Evolutionary conservation across 2,888 invertebrate species (phyloP), one percentile per base, ranked within the genome.

Genomic region (Ctenicera cuprea): DNA sequence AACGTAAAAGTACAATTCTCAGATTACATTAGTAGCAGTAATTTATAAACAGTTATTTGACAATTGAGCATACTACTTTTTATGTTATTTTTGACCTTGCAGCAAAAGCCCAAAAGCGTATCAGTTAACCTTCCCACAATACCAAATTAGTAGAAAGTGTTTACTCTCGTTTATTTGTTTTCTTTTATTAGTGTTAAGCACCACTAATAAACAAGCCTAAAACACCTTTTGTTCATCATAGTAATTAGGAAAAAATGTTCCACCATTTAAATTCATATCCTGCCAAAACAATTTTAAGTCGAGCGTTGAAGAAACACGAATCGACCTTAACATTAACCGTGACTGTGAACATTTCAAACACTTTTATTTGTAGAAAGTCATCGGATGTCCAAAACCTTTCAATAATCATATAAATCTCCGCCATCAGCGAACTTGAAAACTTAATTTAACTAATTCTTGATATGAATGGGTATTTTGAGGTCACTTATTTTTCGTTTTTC

Each of bases 321-420:
- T 38, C 18, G 38, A 59, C 59, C 59, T 59, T 59, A 59, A 59
- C 59, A 59, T 59, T 59, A 59, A 59, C 59, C 59, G 9, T 59
- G 59, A 59, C 59, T 54, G 54, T 54, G 54, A 54, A 54, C 4
- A 22, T 14, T 52, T 52, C 26, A 18, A 43, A 48, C 16, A 18
- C 3, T 30, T 54, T 54, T 54, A 54, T 54, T 30, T 54, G 54
- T 54, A 54, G 54, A 54, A 54, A 54, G 54, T 54, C 54, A 30
- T 14, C 54, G 30, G 54, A 54, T 54, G 30, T 54, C 30, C 30
- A 30, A 54, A 54, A 54, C 11, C 30, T 54, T 18, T 48, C 18
- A 33, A 48, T 48, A 48, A 48, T 16, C 16, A 18, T 14, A 26
- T 54, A 54, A 33, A 54, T 54, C 50, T 50, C 12, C 9, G n/a